Conservation (phyloP, 1,140 invertebrate genomes). For the Drosophila athabasca region DNA sequence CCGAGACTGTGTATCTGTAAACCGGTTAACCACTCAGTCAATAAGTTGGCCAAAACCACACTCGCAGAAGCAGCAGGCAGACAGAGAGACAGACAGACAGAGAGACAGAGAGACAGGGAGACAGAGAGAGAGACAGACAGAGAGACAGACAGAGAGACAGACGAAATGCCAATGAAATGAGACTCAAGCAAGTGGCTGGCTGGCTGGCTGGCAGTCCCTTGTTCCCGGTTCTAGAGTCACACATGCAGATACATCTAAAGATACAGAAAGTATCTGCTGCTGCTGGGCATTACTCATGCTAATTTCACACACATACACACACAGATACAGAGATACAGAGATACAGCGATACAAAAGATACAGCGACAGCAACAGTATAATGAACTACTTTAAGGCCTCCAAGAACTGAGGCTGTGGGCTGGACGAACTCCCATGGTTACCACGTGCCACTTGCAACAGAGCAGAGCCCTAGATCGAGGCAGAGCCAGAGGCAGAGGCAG, state of each 20-base stretch:
- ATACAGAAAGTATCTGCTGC: conserved; percentile 40
- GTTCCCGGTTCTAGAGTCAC: conserved; percentile 47
- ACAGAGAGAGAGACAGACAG: conserved; percentile 7
- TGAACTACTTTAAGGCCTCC: conserved; percentile 69
- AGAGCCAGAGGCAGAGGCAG: too few species aligned
- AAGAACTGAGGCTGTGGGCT: conserved; percentile 27
- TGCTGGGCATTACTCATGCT: conserved; percentile 72
- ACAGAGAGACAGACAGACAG: too few species aligned
- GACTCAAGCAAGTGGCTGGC: conserved; percentile 50
- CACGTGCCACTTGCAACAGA: conserved; percentile 49
- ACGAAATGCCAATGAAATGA: conserved; percentile 72
- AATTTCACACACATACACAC: conserved; percentile 57
- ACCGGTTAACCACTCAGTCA: conserved; percentile 62
- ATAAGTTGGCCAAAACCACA: conserved; percentile 51
- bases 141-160: too few species aligned
- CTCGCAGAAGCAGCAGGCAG: conserved; percentile 11
- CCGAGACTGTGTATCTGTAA: conserved; percentile 31
- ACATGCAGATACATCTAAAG: conserved; percentile 17
- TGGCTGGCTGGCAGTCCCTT: conserved; percentile 5
- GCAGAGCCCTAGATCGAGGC: neutral
- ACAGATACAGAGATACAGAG: conserved; percentile 2
- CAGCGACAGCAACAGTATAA: conserved; percentile 50
- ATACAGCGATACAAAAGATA: conserved; percentile 4
- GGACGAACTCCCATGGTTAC: conserved; percentile 18
- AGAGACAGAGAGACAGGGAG: conserved; percentile 7